Evolutionary conservation across 1,140 invertebrate species (phyloP).

Genomic region (Heliothis virescens): DNA sequence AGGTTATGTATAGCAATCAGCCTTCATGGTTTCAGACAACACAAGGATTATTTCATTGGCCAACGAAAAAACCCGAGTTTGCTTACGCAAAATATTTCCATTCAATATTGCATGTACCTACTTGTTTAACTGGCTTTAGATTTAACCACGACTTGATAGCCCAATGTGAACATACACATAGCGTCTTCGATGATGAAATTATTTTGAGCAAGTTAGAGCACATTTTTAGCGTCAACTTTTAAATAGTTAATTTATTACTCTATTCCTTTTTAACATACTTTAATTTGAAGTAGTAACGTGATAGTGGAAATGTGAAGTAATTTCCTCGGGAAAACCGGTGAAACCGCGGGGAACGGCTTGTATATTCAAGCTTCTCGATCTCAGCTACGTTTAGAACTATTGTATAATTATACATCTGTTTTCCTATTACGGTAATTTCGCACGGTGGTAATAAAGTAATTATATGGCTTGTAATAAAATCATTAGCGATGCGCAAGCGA

Average conservation of each 20-base stretch:
- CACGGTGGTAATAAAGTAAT: conserved; percentile 53
- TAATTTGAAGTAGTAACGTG: too few species aligned
- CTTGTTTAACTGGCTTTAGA: neutral
- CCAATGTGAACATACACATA: too few species aligned
- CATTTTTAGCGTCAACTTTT: too few species aligned
- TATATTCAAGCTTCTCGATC: too few species aligned
- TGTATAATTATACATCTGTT: neutral
- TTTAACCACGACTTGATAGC: conserved; percentile 29
- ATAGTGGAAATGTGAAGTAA: too few species aligned
- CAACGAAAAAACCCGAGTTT: conserved; percentile 6
- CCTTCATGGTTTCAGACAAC: neutral
- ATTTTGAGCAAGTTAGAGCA: too few species aligned
- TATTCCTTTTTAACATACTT: too few species aligned
- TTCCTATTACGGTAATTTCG: neutral
- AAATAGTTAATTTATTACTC: too few species aligned
- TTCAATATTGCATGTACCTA: neutral
- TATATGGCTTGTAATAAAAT: conserved; percentile 44
- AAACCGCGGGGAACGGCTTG: too few species aligned
- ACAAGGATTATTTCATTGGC: neutral
- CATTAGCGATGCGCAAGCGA: conserved; percentile 54
- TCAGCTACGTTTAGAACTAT: too few species aligned
- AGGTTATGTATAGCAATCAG: neutral
- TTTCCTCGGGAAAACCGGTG: too few species aligned
- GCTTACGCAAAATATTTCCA: conserved; percentile 34
- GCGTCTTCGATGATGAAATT: too few species aligned